Percentiles rank a stretch among this genome's conserved stretches.
These are phyloP conservation scores for Tachypleus tridentatus DNA, from an alignment of 1,140 invertebrate species.

Conservation along the genomic window DNA sequence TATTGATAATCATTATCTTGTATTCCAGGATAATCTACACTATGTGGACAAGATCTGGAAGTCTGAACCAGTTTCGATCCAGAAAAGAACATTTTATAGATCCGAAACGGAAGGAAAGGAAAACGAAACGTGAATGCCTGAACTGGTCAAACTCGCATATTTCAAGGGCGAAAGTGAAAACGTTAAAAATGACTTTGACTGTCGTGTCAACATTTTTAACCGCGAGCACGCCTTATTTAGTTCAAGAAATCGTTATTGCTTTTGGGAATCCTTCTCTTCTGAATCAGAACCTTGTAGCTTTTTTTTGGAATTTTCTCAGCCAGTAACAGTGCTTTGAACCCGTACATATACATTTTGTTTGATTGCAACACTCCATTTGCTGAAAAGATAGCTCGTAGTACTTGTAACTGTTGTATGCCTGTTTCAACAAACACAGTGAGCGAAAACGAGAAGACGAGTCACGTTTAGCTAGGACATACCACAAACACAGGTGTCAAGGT, in stretches of 20 bases:
- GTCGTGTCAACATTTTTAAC: background rate
- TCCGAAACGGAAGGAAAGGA: background rate
- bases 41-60: background rate
- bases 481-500: too few species aligned
- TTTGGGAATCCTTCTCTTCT: background rate
- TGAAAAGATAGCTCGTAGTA: too few species aligned
- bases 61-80: background rate
- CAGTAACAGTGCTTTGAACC: background rate
- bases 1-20: background rate
- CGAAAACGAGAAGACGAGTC: too few species aligned
- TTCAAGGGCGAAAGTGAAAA: background rate
- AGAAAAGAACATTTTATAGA: background rate
- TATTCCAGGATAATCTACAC: background rate
- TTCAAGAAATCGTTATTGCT: background rate
- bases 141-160: background rate
- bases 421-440: too few species aligned
- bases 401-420: too few species aligned
- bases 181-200: constrained; percentile 1
- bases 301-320: background rate
- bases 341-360: background rate
- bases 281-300: background rate
- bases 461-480: too few species aligned
- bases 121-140: background rate
- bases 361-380: background rate
- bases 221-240: background rate